Conservation (phyloP, 2,797 vertebrate species). For the Champsocephalus esox region DNA sequence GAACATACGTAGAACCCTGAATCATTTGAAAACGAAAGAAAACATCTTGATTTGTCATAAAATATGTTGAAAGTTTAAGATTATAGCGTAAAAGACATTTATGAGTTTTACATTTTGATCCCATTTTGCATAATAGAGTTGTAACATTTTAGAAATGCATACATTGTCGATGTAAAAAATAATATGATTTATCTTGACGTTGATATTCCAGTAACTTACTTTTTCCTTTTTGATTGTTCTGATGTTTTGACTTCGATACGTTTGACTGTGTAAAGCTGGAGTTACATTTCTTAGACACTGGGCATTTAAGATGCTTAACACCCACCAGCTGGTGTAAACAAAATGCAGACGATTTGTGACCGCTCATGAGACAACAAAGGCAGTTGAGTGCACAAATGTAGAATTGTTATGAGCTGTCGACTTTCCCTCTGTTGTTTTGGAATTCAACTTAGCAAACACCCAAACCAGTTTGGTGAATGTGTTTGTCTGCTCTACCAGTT, state of each 20-base stretch:
- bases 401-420: neutral
- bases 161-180: neutral
- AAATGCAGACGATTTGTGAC: neutral
- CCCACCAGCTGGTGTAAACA: neutral
- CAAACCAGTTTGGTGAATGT: conserved; percentile 9
- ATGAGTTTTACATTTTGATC: too few species aligned
- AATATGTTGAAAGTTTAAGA: too few species aligned
- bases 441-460: neutral
- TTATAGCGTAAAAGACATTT: too few species aligned
- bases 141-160: neutral
- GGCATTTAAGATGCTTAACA: neutral
- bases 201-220: neutral
- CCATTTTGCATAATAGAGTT: too few species aligned
- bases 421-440: conserved; percentile 9
- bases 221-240: neutral
- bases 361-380: neutral
- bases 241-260: neutral
- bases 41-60: too few species aligned
- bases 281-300: neutral
- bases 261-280: neutral
- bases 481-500: conserved; percentile 1
- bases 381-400: neutral
- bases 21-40: too few species aligned
- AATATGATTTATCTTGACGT: too few species aligned
- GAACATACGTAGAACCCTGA: too few species aligned